A percentile compares a stretch with the other conserved stretches of the same genome.
Evolutionary conservation across 2,888 invertebrate species (phyloP).

Genomic region (Apamea epomidion): DNA sequence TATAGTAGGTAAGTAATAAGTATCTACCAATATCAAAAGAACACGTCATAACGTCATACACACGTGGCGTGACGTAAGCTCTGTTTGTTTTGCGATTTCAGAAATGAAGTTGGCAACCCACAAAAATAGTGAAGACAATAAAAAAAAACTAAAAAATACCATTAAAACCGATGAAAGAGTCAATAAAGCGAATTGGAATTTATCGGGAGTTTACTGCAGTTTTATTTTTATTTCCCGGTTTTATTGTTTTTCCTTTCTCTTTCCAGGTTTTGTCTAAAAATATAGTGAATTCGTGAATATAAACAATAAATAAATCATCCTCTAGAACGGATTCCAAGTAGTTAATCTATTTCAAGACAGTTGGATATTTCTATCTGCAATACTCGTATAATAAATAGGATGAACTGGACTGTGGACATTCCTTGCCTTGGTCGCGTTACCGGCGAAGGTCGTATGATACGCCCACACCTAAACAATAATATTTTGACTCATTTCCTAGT

Average conservation of each 20-base stretch:
- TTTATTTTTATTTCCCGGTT: slow-evolving; percentile 20
- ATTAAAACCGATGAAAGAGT: slow-evolving; percentile 8
- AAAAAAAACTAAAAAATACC: background rate
- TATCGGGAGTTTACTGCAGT: slow-evolving; percentile 23
- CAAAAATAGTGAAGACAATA: slow-evolving; percentile 2
- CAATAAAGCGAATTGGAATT: slow-evolving; percentile 12
- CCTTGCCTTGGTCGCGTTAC: slow-evolving; percentile 75
- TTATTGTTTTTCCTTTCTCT: slow-evolving; percentile 18
- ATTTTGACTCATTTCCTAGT: slow-evolving; percentile 81
- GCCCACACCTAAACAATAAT: slow-evolving; percentile 80
- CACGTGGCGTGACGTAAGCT: slow-evolving; percentile 58
- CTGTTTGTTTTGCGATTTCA: slow-evolving; percentile 32
- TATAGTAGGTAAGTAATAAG: background rate
- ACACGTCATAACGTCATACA: slow-evolving; percentile 14
- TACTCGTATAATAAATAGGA: slow-evolving; percentile 71
- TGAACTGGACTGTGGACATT: slow-evolving; percentile 76
- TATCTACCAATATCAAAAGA: slow-evolving; percentile 12
- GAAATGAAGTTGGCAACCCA: slow-evolving; percentile 21
- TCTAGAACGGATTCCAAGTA: slow-evolving; percentile 56
- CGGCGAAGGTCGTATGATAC: slow-evolving; percentile 78
- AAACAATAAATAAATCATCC: slow-evolving; percentile 50
- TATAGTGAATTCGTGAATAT: slow-evolving; percentile 25
- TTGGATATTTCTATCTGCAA: slow-evolving; percentile 69
- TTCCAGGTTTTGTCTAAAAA: slow-evolving; percentile 23
- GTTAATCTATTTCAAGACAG: slow-evolving; percentile 68